Percentiles rank a stretch among this genome's conserved stretches.
These are phyloP conservation scores for Pungitius pungitius DNA, from an alignment of 2,113 vertebrate species.

Conservation along the genomic window DNA sequence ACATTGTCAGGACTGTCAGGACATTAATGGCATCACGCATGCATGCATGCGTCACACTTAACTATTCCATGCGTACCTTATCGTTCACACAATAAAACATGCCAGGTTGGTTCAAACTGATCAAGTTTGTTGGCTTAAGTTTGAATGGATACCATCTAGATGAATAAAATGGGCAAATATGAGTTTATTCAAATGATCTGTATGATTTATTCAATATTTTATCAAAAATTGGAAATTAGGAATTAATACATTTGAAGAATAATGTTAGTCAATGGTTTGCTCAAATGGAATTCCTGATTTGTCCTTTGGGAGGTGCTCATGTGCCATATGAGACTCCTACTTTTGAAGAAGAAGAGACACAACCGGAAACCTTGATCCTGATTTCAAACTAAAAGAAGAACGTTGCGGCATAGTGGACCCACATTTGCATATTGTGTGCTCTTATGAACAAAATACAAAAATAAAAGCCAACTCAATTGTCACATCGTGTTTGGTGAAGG, in stretches of 20 bases:
- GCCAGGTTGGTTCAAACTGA: neutral
- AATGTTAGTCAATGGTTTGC: neutral
- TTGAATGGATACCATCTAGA: neutral
- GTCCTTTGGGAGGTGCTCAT: neutral
- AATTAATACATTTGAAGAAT: neutral
- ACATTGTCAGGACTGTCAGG: neutral
- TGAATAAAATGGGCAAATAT: neutral
- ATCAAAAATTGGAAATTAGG: neutral
- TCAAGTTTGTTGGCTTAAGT: neutral
- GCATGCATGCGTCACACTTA: too few species aligned
- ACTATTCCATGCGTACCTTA: neutral
- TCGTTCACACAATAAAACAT: too few species aligned
- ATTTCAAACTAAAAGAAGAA: slow-evolving; percentile 17
- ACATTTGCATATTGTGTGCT: neutral
- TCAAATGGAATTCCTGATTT: slow-evolving; percentile 12
- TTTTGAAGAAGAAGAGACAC: neutral
- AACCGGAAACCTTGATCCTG: neutral
- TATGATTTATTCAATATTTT: neutral
- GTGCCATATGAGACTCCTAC: too few species aligned
- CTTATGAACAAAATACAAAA: neutral
- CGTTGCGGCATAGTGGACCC: too few species aligned
- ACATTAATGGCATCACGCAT: neutral
- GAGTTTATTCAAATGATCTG: neutral
- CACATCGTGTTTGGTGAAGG: neutral
- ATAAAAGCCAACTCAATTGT: neutral